These are phyloP conservation scores for Psophia crepitans DNA, from an alignment of 2,113 vertebrate species.

Conservation along the genomic window DNA sequence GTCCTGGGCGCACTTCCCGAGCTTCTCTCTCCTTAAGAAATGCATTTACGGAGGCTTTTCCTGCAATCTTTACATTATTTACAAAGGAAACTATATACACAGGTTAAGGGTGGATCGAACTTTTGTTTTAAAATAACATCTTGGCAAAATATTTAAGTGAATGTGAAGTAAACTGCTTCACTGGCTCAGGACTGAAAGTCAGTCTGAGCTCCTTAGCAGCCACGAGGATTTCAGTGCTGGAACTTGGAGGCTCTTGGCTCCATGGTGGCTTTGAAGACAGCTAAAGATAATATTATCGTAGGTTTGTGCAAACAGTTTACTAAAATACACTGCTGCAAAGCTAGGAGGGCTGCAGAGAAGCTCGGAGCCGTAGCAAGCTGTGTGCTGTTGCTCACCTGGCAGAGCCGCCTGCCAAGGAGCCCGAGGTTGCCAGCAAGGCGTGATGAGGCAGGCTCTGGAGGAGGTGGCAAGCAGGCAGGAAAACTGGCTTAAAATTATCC, in stretches of 20 bases:
- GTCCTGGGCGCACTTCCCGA: neutral
- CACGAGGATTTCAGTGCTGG: neutral
- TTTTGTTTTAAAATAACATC: neutral
- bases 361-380: neutral
- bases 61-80: neutral
- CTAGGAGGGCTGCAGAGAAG: neutral
- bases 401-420: neutral
- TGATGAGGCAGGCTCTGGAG: neutral
- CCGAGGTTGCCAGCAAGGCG: neutral
- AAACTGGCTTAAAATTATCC: neutral
- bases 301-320: slow-evolving; percentile 30
- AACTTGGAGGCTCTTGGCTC: neutral
- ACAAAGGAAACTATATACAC: neutral
- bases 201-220: neutral
- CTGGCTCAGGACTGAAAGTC: neutral
- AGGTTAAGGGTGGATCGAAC: neutral
- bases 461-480: neutral
- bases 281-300: slow-evolving; percentile 58
- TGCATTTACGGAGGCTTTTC: neutral
- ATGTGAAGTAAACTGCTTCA: neutral
- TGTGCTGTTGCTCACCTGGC: slow-evolving; percentile 36
- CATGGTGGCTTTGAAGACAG: neutral
- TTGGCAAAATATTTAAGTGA: slow-evolving; percentile 6
- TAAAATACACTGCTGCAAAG: neutral
- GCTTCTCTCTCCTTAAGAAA: neutral